Evolutionary conservation across 2,113 vertebrate genomes (phyloP), one percentile per base, ranked within the genome.

Genomic region (Phrynocephalus versicolor): DNA sequence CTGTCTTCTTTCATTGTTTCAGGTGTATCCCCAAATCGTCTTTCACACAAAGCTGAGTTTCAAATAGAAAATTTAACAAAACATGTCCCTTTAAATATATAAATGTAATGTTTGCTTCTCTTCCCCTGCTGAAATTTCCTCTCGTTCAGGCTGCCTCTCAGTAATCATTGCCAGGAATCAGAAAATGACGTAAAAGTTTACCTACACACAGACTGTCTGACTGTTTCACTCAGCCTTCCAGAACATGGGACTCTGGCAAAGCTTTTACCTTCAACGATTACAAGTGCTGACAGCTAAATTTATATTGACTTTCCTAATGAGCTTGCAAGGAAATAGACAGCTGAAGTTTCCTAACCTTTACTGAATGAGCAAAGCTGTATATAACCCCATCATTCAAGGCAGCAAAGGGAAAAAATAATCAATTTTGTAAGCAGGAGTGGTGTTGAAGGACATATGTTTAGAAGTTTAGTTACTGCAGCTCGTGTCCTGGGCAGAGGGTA

Each of bases 241-340:
- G 3, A 71, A 92, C 58, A 75, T 30, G 2, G 37, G 10, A 9
- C 55, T 25, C 4, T 81, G n/a, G 82, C 35, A 84, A 9, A 73
- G 65, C n/a, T 16, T 82, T 91, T 81, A 69, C 30, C 62, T 90
- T 78, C 82, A 65, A 67, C 33, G 35, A 64, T 79, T 79, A 72
- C 2, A 88, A 84, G 39, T 37, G 58, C 83, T 92, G 91, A 75
- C 23, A 70, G 15, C 79, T 55, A 64, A 85, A 91, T 75, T 6
- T 35, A 1, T 57, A 30, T 72, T 84, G 87, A 92, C 6, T 83
- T 83, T 86, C 35, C 73, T 86, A 81, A 90, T 55, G 5, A 37
- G 60, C 15, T 60, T 81, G 70, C 77, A 27, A 4, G 58, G 85
- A 83, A 80, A 77, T 37, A 88, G 82, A 78, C 73, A 23, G 35